Base-by-base conservation (phyloP, 2,888 invertebrate species). In the Acrobeloides nanus region DNA sequence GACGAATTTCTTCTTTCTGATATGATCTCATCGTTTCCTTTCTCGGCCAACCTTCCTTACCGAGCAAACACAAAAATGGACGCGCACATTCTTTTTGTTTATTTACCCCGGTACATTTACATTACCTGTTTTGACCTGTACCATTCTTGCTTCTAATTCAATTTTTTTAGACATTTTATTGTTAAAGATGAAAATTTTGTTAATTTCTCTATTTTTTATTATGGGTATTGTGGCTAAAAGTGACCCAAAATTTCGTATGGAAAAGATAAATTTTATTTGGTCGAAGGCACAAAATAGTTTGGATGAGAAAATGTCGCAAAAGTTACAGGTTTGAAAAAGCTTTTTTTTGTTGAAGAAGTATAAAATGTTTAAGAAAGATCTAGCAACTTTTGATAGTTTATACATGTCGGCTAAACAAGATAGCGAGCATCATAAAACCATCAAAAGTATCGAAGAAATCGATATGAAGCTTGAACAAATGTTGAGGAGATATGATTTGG, bases 201-300 rank as follows among this genome's bases (percentile, higher is more conserved):
- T n/a, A n/a, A n/a, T n/a, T n/a, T n/a, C n/a, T n/a, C n/a, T n/a
- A n/a, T n/a, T n/a, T n/a, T n/a, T n/a, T n/a, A n/a, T n/a, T n/a
- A n/a, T n/a, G n/a, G n/a, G n/a, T n/a, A n/a, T n/a, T n/a, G n/a
- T n/a, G n/a, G n/a, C n/a, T n/a, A n/a, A n/a, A n/a, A n/a, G n/a
- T n/a, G 48, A 53, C 6, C 17, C 38, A 10, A 58, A 47, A 18
- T 59, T 53, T 38, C 61, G 67, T 10, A 59, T 66, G 46, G 68
- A 67, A 39, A 64, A 68, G 44, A 59, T 68, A 27, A 66, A 65
- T 48, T 68, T 59, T 50, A 57, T 68, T 27, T 68, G 68, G 53
- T 59, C 61, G n/a, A 68, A 68, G 38, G 67, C 67, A 7, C 25
- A 57, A 17, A 52, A 61, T 21, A 59, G 57, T 25, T 49, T 66